Base-by-base conservation (phyloP, 2,113 vertebrate species). In the Alligator sinensis region DNA sequence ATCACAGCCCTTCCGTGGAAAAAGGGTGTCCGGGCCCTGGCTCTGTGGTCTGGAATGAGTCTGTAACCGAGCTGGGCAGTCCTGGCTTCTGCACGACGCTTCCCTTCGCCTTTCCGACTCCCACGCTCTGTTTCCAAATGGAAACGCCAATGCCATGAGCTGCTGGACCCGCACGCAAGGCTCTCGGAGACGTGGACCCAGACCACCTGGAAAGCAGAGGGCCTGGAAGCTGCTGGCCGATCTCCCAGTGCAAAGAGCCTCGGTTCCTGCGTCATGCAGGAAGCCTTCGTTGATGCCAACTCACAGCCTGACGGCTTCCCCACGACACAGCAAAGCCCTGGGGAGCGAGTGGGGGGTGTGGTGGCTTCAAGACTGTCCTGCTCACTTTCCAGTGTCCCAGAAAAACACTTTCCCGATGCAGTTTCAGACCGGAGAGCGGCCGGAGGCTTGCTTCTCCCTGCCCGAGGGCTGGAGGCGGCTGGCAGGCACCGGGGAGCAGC, bases 251-350 rank as follows among this genome's bases (percentile, higher is more conserved):
- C 13, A 2, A 0, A n/a, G 38, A 87, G 13, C 7, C 58, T 61
- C 1, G 0, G 61, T 54, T 15, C 10, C n/a, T 13, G 13, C 24
- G 22, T 58, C 57, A 18, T 6, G 28, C 12, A 1, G 1, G 59
- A 13, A 87, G 18, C 34, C 55, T 27, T 5, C 2, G 28, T 7
- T 9, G 64, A 5, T 3, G 14, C 86, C 76, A 59, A 3, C 13
- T 38, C 24, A 2, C 1, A 0, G 38, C n/a, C 57, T 34, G 34
- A 34, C 34, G 34, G 34, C 34, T 34, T 34, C 34, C 34, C 34
- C 34, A 34, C 34, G 34, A 34, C 34, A 34, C 34, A 34, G 34
- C 34, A 34, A 34, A 34, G 34, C 34, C 34, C 34, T 34, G 34
- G 34, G 34, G 34, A 34, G 34, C 34, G 34, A 34, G 47, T 38